Base-by-base conservation (phyloP, 2,888 invertebrate genomes). In the Micropterix aruncella region DNA sequence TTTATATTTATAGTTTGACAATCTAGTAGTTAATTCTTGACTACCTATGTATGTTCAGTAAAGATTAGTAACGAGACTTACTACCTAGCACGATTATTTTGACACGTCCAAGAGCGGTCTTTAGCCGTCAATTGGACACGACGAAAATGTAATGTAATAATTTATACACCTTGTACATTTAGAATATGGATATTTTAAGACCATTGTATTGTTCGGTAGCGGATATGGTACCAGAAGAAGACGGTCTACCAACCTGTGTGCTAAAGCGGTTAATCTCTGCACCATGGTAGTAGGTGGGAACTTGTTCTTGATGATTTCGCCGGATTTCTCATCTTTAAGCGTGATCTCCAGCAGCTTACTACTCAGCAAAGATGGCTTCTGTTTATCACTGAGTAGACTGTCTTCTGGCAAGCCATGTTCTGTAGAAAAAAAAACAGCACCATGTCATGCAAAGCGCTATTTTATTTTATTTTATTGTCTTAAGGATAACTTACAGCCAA, bases 361-460 rank as follows among this genome's bases (percentile, higher is more conserved):
- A 51, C 80, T 79, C 47, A 90, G 77, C 1, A 77, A 75, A 51
- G 66, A 72, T 1, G 66, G 64, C 53, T 73, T 70, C 1, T 63
- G 58, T 52, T 70, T 65, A 52, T 62, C 66, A 2, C 59, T 65
- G 41, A 85, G 65, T 50, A 86, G 78, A 42, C 78, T 79, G 64
- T 83, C 83, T 52, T 89, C 90, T 5, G 88, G 83, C 14, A 82
- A 77, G 46, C 92, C 93, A 64, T 85, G 83, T 67, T 77, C 91
- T 92, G 63, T 41, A 70, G 67, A 52, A 49, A 48, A 49, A 45
- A 39, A n/a, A n/a, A n/a, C n/a, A n/a, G n/a, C n/a, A 39, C 42
- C 47, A 41, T 41, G n/a, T n/a, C n/a, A n/a, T n/a, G 46, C 38
- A 37, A 18, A 42, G 37, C 44, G 42, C 46, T 46, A 39, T 19